A percentile compares a stretch with the other conserved stretches of the same genome.
Evolutionary conservation across 2,113 vertebrate species (phyloP).

Genomic region (Phalacrocorax pelagicus): DNA sequence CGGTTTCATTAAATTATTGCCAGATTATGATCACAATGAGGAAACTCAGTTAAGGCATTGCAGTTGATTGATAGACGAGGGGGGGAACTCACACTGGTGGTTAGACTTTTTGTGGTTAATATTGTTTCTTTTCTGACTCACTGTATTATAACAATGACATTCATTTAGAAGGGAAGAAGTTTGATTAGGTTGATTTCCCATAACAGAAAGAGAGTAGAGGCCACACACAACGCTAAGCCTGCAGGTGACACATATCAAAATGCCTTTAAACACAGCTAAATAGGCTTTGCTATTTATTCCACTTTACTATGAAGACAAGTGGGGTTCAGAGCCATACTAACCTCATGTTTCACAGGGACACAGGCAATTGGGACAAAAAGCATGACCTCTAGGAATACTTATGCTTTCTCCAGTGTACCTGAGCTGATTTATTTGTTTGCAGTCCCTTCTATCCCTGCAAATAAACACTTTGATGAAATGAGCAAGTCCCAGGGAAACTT

Average conservation of each 20-base stretch:
- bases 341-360: background rate
- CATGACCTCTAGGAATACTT: background rate
- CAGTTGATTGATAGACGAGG: background rate
- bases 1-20: conserved; percentile 36
- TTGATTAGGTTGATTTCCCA: background rate
- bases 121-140: conserved; percentile 45
- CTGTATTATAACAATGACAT: conserved; percentile 34
- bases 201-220: background rate
- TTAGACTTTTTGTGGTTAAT: conserved; percentile 33
- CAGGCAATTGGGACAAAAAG: background rate
- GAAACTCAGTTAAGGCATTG: background rate
- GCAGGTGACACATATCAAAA: background rate
- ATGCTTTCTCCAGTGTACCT: background rate
- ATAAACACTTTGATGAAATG: background rate
- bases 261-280: background rate
- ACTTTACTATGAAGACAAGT: background rate
- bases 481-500: background rate
- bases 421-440: background rate
- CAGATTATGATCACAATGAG: conserved; percentile 1
- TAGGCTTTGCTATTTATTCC: background rate
- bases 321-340: background rate
- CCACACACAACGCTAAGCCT: background rate
- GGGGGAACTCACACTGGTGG: background rate
- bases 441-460: background rate
- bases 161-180: conserved; percentile 16